phyloP scores from a whole-genome alignment of 2,888 invertebrate genomes.

The Morpho achilles region DNA sequence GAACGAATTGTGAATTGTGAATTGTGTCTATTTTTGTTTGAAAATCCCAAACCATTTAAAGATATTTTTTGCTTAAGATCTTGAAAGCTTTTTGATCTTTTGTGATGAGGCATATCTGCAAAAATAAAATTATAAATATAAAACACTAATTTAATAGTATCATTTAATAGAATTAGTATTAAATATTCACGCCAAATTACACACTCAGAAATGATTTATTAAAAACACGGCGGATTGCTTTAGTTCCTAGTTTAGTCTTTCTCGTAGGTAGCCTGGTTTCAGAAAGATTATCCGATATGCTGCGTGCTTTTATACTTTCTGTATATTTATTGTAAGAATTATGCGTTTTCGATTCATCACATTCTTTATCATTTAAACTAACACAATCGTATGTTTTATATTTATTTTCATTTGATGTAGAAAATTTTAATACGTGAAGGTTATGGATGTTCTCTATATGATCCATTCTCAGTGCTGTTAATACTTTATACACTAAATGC shows the following conservation, averaged over 20 bases:
- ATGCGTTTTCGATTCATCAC: neutral
- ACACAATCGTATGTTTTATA: no score
- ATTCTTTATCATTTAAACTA: no score
- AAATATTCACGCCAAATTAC: neutral
- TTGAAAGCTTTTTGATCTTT: conserved; percentile 5
- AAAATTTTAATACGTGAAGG: conserved; percentile 8
- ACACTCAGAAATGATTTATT: conserved; percentile 2
- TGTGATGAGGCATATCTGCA: neutral
- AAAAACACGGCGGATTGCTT: neutral
- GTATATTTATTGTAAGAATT: neutral
- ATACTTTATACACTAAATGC: neutral
- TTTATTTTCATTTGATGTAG: no score
- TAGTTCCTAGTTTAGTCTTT: neutral
- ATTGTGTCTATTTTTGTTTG: conserved; percentile 1
- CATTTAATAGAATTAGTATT: neutral
- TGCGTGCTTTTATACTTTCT: neutral
- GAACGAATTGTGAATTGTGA: neutral
- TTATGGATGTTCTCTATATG: conserved; percentile 6
- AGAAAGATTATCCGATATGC: conserved; percentile 3
- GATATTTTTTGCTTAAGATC: conserved; percentile 10
- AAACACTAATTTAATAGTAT: neutral
- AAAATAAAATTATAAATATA: neutral
- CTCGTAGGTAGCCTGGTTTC: neutral
- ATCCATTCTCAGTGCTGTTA: conserved; percentile 1
- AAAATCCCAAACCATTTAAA: neutral